Base-by-base conservation (phyloP, 2,888 invertebrate genomes). In the Cenopis cana region DNA sequence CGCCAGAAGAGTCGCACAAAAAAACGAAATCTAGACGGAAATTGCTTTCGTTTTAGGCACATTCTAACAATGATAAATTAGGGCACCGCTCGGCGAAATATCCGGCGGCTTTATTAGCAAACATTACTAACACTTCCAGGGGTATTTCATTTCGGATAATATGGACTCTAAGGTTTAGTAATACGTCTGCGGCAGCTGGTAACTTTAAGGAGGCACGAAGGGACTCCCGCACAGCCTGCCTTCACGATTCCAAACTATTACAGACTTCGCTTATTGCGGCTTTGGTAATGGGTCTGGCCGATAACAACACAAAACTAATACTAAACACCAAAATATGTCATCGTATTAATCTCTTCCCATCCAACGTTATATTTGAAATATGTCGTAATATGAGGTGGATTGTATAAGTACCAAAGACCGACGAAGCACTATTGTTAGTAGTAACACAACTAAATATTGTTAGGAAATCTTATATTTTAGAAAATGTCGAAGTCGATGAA, bases 11-110 rank as follows among this genome's bases (percentile, higher is more conserved):
- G 80, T 78, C 79, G 79, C 81, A 78, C 79, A 77, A 82, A 81
- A 83, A 33, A 84, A 85, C 81, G 81, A 84, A 87, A 85, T 82
- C 84, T 83, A 84, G 83, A 82, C 81, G 85, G 83, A 88, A 89
- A 91, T 90, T 88, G 87, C 89, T 88, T 88, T 87, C 86, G 84
- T 87, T 89, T 86, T 84, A 87, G 84, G 83, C 84, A 80, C 82
- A 80, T 81, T 85, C 82, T 87, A 88, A 88, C 88, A 89, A 88
- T 89, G 89, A 90, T 89, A 91, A 93, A 91, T 90, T 89, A 89
- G 89, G 83, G 81, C 76, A 81, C 83, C 82, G 79, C 83, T 85
- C 86, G 84, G 83, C 79, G 79, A 79, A 86, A 86, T 84, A 87
- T 87, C 87, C 87, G 82, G 79, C 78, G 80, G 82, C 85, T 89